Evolutionary conservation across 2,797 vertebrate genomes (phyloP), one percentile per base, ranked within the genome.

Genomic region (Xenentodon cancila): DNA sequence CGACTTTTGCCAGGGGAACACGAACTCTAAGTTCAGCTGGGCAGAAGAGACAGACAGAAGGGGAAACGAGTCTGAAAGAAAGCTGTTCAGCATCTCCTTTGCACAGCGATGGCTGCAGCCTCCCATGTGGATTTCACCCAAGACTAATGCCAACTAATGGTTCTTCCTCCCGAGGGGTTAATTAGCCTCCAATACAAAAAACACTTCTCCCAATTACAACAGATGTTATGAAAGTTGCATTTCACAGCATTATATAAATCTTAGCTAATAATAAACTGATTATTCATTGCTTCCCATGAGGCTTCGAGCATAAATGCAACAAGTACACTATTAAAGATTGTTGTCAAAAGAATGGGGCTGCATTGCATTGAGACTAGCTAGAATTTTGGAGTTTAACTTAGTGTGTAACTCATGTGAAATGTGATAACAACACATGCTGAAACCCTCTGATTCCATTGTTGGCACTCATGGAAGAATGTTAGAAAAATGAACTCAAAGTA

Each of bases 81-180:
- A 0, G 52, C 42, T 0, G 27, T 17, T 56, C 42, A 27, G 5
- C 54, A 51, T 50, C 16, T 7, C 19, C 17, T 40, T 21, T 43
- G 49, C 0, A 0, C 37, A 22, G 43, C 4, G 47, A 19, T 12
- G 21, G 54, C 9, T 54, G n/a, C 11, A 18, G 19, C n/a, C 11
- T 54, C 49, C 58, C 22, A 30, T 11, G 52, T 47, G 46, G 18
- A 42, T 66, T 51, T 71, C 2, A 59, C 5, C 42, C 13, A 20
- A 56, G 21, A 52, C 50, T 30, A 62, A 54, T 63, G 30, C 19
- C 44, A 22, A 20, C 9, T 47, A 60, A 40, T 27, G 9, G 17
- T 32, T 59, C 18, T 44, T 71, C 50, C 27, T 71, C 46, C 53
- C 62, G n/a, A 4, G 43, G 42, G 55, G 54, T 64, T 64, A 53